Evolutionary conservation across 2,888 invertebrate genomes (phyloP).

Genomic region (Machimus rusticus): DNA sequence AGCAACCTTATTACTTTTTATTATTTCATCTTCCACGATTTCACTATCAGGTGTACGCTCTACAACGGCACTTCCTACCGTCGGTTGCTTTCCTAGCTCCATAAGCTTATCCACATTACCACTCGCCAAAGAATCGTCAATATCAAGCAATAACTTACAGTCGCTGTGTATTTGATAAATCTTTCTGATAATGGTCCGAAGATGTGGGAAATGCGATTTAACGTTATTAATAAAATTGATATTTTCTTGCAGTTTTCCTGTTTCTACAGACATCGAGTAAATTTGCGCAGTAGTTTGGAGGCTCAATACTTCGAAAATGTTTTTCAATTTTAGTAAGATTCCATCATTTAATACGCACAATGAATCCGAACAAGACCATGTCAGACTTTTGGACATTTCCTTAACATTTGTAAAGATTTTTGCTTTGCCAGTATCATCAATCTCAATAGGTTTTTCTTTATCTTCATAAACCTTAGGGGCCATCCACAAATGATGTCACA

Average conservation of each 20-base stretch:
- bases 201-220: no score
- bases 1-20: not conserved
- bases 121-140: not conserved
- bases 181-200: no score
- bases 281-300: not conserved
- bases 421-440: no score
- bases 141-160: not conserved
- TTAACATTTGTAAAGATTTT: not conserved
- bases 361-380: not conserved
- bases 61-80: not conserved
- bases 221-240: no score
- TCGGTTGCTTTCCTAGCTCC: no score
- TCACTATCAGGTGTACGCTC: not conserved
- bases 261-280: not conserved
- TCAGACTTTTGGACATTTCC: not conserved
- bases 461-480: no score
- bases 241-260: not conserved
- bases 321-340: not conserved
- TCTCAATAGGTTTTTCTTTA: no score
- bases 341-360: conserved; percentile 3
- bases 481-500: no score
- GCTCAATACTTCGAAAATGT: conserved; percentile 1
- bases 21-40: not conserved
- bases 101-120: no score
- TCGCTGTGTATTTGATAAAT: no score